These are phyloP conservation scores for human (Homo sapiens) DNA, from an alignment of 2,113 vertebrate species.

Conservation along the genomic window DNA sequence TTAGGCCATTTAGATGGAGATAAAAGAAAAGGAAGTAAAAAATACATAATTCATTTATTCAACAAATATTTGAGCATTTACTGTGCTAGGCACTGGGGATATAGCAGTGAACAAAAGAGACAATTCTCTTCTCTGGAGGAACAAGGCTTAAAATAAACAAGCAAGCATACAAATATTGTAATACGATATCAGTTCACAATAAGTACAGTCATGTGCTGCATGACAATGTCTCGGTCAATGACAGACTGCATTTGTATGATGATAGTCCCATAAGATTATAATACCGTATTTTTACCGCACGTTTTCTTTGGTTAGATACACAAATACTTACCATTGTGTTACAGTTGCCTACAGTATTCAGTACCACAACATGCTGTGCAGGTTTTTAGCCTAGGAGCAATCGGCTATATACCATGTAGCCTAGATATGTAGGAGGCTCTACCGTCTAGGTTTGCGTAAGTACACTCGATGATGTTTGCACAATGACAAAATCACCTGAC, in stretches of 20 bases:
- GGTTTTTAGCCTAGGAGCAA: neutral
- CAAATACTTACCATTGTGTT: neutral
- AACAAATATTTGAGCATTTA: conserved; percentile 8
- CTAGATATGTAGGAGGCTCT: neutral
- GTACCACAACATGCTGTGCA: neutral
- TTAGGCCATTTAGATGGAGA: neutral
- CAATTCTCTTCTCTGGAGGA: neutral
- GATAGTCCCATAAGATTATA: neutral
- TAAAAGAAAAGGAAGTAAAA: neutral
- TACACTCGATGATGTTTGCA: neutral
- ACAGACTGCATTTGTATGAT: neutral
- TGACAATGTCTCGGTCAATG: neutral
- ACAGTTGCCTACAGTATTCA: neutral
- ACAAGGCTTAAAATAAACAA: conserved; percentile 16
- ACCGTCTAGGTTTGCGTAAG: neutral
- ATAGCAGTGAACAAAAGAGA: neutral
- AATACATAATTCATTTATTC: neutral
- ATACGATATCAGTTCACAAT: neutral
- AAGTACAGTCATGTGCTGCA: neutral
- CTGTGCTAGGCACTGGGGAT: neutral
- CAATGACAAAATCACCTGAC: neutral
- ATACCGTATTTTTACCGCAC: neutral
- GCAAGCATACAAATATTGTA: neutral
- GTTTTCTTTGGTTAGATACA: neutral
- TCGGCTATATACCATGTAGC: neutral